Conservation (phyloP, 2,888 invertebrate genomes). For the Zaprionus lineosus region DNA sequence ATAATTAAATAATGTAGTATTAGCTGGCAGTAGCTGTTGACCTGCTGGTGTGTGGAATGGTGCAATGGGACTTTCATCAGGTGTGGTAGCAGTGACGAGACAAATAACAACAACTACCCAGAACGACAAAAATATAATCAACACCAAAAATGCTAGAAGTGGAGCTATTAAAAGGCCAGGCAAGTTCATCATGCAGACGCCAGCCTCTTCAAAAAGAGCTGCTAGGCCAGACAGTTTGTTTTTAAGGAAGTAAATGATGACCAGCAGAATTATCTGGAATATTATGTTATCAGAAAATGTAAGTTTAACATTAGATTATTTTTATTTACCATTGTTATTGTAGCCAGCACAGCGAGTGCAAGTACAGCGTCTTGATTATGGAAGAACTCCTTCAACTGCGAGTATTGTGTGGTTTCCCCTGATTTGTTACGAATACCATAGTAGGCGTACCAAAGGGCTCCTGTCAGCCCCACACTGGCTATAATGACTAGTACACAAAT, state of each 20-base stretch:
- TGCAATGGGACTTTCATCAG: constrained; percentile 84
- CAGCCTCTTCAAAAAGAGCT: constrained; percentile 94
- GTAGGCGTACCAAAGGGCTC: constrained; percentile 94
- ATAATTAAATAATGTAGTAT: constrained; percentile 48
- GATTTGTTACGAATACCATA: constrained; percentile 86
- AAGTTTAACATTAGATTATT: not conserved
- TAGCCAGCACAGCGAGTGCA: constrained; percentile 92
- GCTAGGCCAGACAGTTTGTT: constrained; percentile 92
- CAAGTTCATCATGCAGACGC: constrained; percentile 91
- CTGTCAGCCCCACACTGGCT: constrained; percentile 90
- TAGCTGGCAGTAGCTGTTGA: constrained; percentile 42
- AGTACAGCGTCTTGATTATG: constrained; percentile 94
- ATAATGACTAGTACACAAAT: constrained; percentile 92
- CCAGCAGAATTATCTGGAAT: constrained; percentile 87
- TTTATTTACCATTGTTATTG: constrained; percentile 90
- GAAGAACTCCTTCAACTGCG: constrained; percentile 89
- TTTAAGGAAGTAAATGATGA: constrained; percentile 90
- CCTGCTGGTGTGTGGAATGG: constrained; percentile 70
- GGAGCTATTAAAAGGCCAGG: constrained; percentile 94
- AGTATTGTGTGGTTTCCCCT: constrained; percentile 68
- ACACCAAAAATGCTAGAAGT: constrained; percentile 90
- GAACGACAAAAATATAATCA: constrained; percentile 91
- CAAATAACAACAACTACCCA: constrained; percentile 94
- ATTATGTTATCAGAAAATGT: constrained; percentile 3
- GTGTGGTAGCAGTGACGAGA: constrained; percentile 91